Conservation (phyloP, 2,797 vertebrate species). For the Mycteria americana region DNA sequence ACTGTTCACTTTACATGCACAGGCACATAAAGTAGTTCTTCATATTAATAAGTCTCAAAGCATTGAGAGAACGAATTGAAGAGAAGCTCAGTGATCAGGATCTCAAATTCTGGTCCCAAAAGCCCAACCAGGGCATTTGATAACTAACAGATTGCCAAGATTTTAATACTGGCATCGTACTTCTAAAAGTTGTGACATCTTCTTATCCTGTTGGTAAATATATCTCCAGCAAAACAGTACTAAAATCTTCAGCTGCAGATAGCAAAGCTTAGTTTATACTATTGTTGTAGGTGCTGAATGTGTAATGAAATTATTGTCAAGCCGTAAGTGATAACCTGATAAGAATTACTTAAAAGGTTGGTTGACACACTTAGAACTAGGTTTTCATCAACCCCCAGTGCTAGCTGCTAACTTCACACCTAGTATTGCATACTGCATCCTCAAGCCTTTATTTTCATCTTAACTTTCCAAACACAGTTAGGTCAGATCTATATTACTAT, state of each 20-base stretch:
- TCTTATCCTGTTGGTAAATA: background rate
- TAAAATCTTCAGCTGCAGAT: background rate
- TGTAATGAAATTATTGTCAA: background rate
- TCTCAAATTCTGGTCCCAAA: background rate
- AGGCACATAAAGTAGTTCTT: background rate
- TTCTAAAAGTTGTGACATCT: background rate
- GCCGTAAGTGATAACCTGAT: background rate
- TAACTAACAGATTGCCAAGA: background rate
- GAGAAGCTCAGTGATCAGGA: background rate
- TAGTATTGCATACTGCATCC: background rate
- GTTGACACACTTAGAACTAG: background rate
- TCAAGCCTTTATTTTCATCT: background rate
- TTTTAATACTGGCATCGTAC: background rate
- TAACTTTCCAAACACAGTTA: background rate
- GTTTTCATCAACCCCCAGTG: background rate
- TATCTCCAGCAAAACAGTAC: background rate
- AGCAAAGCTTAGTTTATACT: background rate
- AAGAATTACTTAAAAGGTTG: background rate
- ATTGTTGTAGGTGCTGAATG: background rate
- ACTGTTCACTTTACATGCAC: accelerated
- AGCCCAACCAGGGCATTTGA: background rate
- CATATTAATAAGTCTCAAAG: background rate
- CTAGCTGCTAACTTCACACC: background rate
- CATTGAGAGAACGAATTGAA: too few relatives aligned
- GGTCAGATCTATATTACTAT: background rate